Evolutionary conservation across 2,888 invertebrate genomes (phyloP), one percentile per base, ranked within the genome.

Genomic region (Drosophila longiperda): DNA sequence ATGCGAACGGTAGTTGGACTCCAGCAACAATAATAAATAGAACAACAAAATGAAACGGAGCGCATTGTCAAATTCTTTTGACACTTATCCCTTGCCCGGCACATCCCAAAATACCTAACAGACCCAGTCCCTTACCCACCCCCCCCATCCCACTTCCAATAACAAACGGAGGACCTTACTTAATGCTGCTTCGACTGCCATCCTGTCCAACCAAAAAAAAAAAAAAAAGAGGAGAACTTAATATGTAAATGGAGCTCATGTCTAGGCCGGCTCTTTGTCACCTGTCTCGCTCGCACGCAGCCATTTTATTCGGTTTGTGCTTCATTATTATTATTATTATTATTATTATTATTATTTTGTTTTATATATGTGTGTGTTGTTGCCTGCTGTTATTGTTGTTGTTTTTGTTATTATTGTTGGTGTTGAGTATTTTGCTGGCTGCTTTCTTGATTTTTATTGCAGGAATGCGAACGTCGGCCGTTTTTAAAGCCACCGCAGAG

Each of bases 31-130:
- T 54, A 71, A 74, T 65, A 77, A 77, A 71, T 61, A 67, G 69
- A 50, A 78, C 40, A 68, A 64, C 65, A 75, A 79, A 76, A 55
- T 67, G 67, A 72, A 79, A 66, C 50, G 49, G 58, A 73, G 72
- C 84, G 88, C 86, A 86, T 85, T 84, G 90, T 88, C 86, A 90
- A 88, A 87, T 90, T 90, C 78, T 89, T 91, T 89, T 91, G 91
- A 89, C 91, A 91, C 90, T 89, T 89, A 90, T 90, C 85, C 87
- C 78, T 89, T 81, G 81, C 77, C 77, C 75, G 64, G 50, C 60
- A 61, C 50, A 64, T 66, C 38, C 69, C 60, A 29, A 29, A 23
- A 62, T 55, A 42, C 62, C 73, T 54, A 26, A 36, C 29, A 40
- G 7, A 32, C 23, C 15, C 42, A 33, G 34, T 52, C 49, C 23